Conservation (phyloP, 2,797 vertebrate species). For the Todus mexicanus region DNA sequence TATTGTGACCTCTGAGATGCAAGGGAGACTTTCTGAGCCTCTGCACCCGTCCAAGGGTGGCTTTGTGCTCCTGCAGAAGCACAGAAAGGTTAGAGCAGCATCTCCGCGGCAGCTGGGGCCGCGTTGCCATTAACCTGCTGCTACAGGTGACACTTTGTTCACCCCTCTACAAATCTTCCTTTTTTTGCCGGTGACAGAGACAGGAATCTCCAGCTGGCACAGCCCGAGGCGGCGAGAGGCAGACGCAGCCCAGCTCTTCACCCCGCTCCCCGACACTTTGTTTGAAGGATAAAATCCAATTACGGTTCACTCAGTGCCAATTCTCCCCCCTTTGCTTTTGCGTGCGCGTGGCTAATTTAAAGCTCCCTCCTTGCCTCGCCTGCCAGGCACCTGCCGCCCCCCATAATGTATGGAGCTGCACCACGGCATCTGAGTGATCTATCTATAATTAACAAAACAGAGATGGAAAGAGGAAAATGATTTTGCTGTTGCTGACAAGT, state of each 20-base stretch:
- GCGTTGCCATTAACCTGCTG: background rate
- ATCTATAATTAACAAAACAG: background rate
- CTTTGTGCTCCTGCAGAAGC: background rate
- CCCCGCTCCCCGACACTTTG: background rate
- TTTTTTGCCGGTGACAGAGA: background rate
- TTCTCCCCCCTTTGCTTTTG: background rate
- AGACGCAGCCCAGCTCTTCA: background rate
- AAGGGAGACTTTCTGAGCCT: background rate
- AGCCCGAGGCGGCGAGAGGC: background rate
- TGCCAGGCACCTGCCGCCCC: background rate
- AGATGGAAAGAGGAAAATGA: background rate
- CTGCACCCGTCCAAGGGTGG: background rate
- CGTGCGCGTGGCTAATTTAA: background rate
- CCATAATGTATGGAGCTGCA: background rate
- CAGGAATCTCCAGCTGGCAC: background rate
- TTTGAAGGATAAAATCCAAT: background rate
- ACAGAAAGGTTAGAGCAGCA: background rate
- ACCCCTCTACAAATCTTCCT: background rate
- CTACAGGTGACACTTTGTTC: accelerated
- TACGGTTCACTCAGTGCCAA: background rate
- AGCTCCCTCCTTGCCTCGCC: background rate
- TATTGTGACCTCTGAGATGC: background rate
- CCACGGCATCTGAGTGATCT: background rate
- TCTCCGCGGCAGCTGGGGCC: background rate
- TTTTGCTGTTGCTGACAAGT: background rate